Conservation (phyloP, 2,797 vertebrate genomes). For the Pipistrellus pipistrellus region DNA sequence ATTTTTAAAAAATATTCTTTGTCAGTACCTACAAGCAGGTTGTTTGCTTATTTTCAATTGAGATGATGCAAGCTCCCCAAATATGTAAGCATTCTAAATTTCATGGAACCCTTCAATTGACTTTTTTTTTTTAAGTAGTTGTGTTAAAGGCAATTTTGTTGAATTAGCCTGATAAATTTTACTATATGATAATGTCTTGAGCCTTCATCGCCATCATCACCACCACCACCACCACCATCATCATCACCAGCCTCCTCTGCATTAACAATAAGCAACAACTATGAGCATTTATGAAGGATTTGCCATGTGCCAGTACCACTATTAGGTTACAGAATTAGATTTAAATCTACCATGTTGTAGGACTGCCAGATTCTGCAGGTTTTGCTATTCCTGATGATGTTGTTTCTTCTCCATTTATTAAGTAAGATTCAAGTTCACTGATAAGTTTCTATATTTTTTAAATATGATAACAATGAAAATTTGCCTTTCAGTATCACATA, state of each 20-base stretch:
- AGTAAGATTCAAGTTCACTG: background rate
- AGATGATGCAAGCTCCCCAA: background rate
- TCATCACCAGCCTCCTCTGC: background rate
- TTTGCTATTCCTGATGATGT: background rate
- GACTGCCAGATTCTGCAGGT: background rate
- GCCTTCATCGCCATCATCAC: background rate
- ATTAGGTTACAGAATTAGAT: background rate
- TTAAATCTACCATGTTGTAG: background rate
- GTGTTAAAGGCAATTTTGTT: background rate
- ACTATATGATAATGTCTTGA: background rate
- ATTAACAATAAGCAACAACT: background rate
- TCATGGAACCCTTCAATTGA: background rate
- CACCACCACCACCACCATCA: background rate
- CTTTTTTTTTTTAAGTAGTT: background rate
- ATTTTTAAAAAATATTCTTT: background rate
- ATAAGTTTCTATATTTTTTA: background rate
- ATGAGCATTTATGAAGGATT: background rate
- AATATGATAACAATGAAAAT: background rate
- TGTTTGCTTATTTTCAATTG: background rate
- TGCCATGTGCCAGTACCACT: background rate
- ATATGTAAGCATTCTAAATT: background rate
- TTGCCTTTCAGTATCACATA: background rate
- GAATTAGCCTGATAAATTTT: background rate
- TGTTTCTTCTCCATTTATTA: background rate
- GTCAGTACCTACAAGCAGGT: background rate